Conservation (phyloP, 2,113 vertebrate species). For the Lycaon pictus region DNA sequence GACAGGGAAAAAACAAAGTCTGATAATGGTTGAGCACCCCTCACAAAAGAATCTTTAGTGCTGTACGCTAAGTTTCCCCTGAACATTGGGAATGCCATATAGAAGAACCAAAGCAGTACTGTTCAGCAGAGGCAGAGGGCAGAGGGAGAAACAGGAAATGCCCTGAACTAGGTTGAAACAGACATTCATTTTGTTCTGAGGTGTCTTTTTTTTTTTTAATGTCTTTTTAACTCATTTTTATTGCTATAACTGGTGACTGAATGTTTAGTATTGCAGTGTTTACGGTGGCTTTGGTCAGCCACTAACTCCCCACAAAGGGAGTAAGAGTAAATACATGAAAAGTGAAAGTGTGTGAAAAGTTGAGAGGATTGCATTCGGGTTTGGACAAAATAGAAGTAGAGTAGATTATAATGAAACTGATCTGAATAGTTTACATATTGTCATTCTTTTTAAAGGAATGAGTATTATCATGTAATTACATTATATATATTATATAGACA, state of each 20-base stretch:
- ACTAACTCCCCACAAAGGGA: background rate
- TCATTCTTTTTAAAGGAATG: background rate
- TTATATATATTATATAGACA: background rate
- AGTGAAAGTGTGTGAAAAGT: background rate
- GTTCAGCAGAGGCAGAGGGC: accelerated
- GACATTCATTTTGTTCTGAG: background rate
- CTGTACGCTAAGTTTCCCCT: background rate
- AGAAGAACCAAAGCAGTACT: too few relatives aligned
- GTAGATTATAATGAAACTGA: background rate
- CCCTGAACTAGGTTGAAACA: background rate
- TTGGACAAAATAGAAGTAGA: background rate
- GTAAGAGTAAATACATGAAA: background rate
- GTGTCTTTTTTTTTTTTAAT: background rate
- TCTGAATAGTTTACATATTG: background rate
- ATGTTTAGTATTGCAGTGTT: accelerated
- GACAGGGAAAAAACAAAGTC: background rate
- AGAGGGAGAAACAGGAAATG: background rate
- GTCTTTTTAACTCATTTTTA: background rate
- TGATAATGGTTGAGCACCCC: background rate
- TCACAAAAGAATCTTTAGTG: accelerated
- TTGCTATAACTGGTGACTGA: background rate
- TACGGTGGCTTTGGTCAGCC: background rate
- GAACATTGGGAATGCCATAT: background rate
- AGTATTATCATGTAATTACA: background rate
- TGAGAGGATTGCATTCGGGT: background rate